Percentiles rank a stretch among this genome's conserved stretches.
Evolutionary conservation across 2,113 vertebrate species (phyloP).

Genomic region (Mesoclemmys tuberculata): DNA sequence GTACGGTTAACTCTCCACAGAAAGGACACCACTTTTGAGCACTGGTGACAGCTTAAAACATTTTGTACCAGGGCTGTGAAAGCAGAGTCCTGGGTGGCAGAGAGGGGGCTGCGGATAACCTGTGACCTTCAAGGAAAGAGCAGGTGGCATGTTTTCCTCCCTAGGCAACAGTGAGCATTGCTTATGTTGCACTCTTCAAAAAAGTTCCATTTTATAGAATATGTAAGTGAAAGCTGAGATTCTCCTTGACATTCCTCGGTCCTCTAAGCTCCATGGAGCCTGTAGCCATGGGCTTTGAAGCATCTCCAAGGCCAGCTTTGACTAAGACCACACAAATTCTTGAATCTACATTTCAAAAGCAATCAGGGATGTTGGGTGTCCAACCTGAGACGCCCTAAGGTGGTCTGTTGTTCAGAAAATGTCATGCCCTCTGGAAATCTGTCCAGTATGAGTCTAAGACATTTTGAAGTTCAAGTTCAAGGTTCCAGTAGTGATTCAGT

Average conservation of each 20-base stretch:
- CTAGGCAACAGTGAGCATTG: background rate
- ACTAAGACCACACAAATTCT: background rate
- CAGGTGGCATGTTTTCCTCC: background rate
- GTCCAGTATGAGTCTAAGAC: background rate
- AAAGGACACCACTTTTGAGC: background rate
- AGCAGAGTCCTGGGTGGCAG: background rate
- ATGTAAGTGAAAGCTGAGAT: background rate
- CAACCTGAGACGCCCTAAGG: background rate
- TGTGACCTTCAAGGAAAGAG: constrained; percentile 13
- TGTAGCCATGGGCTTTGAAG: background rate
- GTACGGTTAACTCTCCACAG: background rate
- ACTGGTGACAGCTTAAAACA: constrained; percentile 9
- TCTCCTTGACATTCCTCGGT: background rate
- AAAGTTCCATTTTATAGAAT: background rate
- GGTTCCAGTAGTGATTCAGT: constrained; percentile 16
- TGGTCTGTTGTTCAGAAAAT: background rate
- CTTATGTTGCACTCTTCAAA: background rate
- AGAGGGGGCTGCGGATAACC: background rate
- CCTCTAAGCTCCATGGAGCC: background rate
- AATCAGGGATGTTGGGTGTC: background rate
- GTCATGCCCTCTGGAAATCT: background rate
- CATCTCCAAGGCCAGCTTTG: background rate
- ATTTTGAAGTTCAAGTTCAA: background rate
- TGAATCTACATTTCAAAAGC: background rate
- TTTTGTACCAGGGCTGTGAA: constrained; percentile 31